Evolutionary conservation across 2,888 invertebrate species (phyloP).

Genomic region (Drosophila austrosaltans): DNA sequence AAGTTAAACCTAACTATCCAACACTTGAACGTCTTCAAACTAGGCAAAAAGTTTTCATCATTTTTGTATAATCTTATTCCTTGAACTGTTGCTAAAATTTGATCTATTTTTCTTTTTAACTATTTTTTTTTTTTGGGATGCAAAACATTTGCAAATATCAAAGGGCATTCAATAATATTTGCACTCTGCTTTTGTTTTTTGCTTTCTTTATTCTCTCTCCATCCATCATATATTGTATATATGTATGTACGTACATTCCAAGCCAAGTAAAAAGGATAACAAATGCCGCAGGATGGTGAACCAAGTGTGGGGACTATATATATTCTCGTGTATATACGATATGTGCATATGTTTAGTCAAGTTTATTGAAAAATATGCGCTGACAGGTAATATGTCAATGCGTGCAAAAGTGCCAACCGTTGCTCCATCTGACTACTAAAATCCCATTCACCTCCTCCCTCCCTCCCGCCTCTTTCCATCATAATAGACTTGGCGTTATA

Average conservation of each 20-base stretch:
- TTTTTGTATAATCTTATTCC: neutral
- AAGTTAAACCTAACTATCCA: too few relatives aligned
- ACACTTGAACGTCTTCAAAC: too few relatives aligned
- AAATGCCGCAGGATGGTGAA: constrained; percentile 24
- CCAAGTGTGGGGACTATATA: neutral
- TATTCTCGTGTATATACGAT: constrained; percentile 8
- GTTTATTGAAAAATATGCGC: constrained; percentile 78
- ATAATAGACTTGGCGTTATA: constrained; percentile 58
- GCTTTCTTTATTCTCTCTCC: constrained; percentile 21
- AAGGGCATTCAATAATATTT: constrained; percentile 50
- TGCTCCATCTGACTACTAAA: constrained; percentile 10
- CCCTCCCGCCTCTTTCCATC: constrained; percentile 12
- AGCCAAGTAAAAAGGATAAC: constrained; percentile 1
- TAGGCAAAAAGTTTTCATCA: neutral
- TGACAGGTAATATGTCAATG: constrained; percentile 81
- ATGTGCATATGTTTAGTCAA: constrained; percentile 72
- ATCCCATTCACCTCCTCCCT: neutral
- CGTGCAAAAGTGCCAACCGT: constrained; percentile 67
- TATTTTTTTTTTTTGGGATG: neutral
- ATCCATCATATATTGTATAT: neutral
- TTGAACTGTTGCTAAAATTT: neutral
- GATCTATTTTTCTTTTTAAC: neutral
- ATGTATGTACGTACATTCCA: constrained; percentile 28
- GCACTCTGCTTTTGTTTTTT: constrained; percentile 44
- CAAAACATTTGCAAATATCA: constrained; percentile 42